Base-by-base conservation (phyloP, 2,113 vertebrate genomes). In the Pogona vitticeps region DNA sequence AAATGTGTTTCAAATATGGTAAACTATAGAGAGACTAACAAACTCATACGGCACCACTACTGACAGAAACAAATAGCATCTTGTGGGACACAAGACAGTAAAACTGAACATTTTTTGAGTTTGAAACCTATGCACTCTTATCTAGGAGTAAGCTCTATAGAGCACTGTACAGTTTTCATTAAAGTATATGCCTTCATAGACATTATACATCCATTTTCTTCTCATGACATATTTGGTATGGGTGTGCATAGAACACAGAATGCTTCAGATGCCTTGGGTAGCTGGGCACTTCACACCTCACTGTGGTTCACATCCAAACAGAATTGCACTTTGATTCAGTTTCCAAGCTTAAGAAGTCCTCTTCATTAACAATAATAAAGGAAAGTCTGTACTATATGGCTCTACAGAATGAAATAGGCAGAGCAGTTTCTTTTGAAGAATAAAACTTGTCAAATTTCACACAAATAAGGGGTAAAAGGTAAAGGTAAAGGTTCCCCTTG, bases 1-100 rank as follows among this genome's bases (percentile, higher is more conserved):
- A 65, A 91, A 83, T 77, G 6, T 68, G 28, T 3, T 65, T 81
- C 56, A 40, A 70, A 86, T 4, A 79, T 84, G 88, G 75, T 88
- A 58, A 91, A 14, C 4, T 52, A 80, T 23, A 76, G 17, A 89
- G 84, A 12, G 40, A 83, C 31, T 40, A 42, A 65, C 36, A 42
- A 63, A 33, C 36, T 38, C 58, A 6, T 33, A 4, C 3, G 18
- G 33, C 33, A 36, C 36, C 70, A 72, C 20, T 33, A 36, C 7
- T 8, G 17, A 38, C 4, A 31, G 31, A 9, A 42, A 18, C 6
- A 33, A n/a, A 68, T 31, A 52, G 10, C 10, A 68, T 31, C 9
- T 13, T 12, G 31, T 8, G 28, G 28, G 65, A 31, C 65, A 68
- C 7, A 31, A 10, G 65, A 68, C 65, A 68, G 8, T 68, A 68